Evolutionary conservation across 2,113 vertebrate genomes (phyloP).

Genomic region (Microtus pennsylvanicus): DNA sequence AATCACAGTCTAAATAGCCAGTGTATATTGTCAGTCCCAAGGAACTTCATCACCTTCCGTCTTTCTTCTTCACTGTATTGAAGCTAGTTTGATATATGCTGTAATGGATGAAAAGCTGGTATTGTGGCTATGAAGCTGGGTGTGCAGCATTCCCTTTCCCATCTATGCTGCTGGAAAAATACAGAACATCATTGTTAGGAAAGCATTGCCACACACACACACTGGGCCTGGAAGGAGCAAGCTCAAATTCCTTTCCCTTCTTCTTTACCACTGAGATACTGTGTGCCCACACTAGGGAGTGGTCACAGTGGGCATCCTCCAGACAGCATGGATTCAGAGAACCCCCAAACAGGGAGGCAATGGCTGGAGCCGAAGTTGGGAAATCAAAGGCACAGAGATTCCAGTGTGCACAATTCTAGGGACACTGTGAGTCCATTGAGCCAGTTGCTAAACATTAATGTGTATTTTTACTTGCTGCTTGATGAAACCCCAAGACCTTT

Average conservation of each 20-base stretch:
- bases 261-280: conserved; percentile 56
- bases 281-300: rapidly evolving
- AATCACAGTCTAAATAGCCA: conserved; percentile 63
- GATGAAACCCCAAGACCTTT: not conserved
- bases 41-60: not conserved
- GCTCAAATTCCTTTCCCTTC: conserved; percentile 75
- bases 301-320: not conserved
- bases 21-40: conserved; percentile 70
- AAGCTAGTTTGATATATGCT: conserved; percentile 74
- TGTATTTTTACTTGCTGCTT: rapidly evolving
- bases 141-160: conserved; percentile 28
- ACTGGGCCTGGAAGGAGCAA: conserved; percentile 64
- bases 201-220: not conserved
- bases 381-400: rapidly evolving
- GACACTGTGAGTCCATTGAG: rapidly evolving
- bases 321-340: not conserved
- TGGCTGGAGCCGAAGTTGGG: rapidly evolving
- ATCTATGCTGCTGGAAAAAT: conserved; percentile 78
- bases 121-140: conserved; percentile 63
- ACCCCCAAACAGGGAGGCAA: rapidly evolving
- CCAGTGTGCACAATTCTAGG: not conserved
- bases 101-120: conserved; percentile 39
- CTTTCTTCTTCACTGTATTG: conserved; percentile 67
- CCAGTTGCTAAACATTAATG: not conserved
- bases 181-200: conserved; percentile 60